Evolutionary conservation across 2,888 invertebrate genomes (phyloP).

Genomic region (Stomorhina lunata): DNA sequence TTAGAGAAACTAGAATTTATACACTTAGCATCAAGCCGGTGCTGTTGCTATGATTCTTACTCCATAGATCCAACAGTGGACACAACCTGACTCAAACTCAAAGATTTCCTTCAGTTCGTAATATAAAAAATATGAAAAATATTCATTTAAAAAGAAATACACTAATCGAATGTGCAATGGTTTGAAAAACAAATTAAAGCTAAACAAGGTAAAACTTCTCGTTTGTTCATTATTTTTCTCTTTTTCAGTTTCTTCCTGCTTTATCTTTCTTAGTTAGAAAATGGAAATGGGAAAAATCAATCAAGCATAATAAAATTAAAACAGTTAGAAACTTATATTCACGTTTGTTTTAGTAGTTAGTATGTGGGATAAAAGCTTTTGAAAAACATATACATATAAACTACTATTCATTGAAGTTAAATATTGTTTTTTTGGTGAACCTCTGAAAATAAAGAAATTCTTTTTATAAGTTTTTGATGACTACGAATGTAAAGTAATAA

Average conservation of each 20-base stretch:
- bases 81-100: background rate
- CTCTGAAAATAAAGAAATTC: no score
- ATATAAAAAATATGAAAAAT: background rate
- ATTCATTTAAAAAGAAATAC: slow-evolving; percentile 9
- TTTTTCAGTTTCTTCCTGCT: background rate
- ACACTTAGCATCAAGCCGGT: no score
- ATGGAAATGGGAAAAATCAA: slow-evolving; percentile 24
- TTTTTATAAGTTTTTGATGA: no score
- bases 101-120: background rate
- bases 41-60: background rate
- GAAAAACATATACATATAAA: no score
- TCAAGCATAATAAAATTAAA: slow-evolving; percentile 15
- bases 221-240: background rate
- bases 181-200: slow-evolving; percentile 29
- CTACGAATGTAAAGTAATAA: no score
- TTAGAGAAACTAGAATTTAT: no score
- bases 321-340: background rate
- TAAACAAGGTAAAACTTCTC: slow-evolving; percentile 23
- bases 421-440: no score
- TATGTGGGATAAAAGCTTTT: no score
- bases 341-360: no score
- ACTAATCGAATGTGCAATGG: slow-evolving; percentile 41
- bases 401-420: no score
- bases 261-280: background rate
- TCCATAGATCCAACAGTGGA: background rate